Evolutionary conservation across 2,113 vertebrate genomes (phyloP), one percentile per base, ranked within the genome.

Genomic region (Cairina moschata): DNA sequence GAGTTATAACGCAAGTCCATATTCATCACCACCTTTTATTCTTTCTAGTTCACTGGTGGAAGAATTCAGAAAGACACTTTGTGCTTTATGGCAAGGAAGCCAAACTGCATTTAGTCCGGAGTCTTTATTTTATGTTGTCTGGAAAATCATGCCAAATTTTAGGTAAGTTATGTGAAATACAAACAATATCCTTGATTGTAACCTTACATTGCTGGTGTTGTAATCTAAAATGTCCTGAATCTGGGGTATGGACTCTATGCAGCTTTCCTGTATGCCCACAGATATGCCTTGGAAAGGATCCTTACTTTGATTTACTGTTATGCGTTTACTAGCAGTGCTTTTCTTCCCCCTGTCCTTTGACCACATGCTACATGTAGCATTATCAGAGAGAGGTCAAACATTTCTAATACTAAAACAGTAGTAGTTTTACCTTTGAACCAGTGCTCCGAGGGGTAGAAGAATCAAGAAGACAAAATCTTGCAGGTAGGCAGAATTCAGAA

Each of bases 71-170:
- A 99, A 99, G 98, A 99, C 99, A 3, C 98, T 99, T 36, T 99
- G 99, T 96, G 99, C 99, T 91, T 97, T 99, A 87, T 99, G 99
- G 99, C 99, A 99, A 96, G 99, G 99, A 72, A 99, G 96, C 96
- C 99, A 99, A 97, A 98, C 99, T 4, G 99, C 99, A 25, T 99
- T 99, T 97, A 99, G 99, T 95, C 99, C 99, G 22, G 99, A 99
- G 90, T 99, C 99, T 62, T 97, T 99, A 66, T 99, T 99, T 97
- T 99, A 99, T 4, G 99, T 99, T 73, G 98, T 99, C 96, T 99
- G 99, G 99, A 99, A 99, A 98, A 99, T 99, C 96, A 99, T 99
- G 99, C 99, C 99, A 79, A 99, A 99, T 98, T 99, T 99, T 97
- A 99, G 99, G 99, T 99, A 98, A 93, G 97, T 96, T 80, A 78